Evolutionary conservation across 2,113 vertebrate species (phyloP).

Genomic region (Typhlomys cinereus): DNA sequence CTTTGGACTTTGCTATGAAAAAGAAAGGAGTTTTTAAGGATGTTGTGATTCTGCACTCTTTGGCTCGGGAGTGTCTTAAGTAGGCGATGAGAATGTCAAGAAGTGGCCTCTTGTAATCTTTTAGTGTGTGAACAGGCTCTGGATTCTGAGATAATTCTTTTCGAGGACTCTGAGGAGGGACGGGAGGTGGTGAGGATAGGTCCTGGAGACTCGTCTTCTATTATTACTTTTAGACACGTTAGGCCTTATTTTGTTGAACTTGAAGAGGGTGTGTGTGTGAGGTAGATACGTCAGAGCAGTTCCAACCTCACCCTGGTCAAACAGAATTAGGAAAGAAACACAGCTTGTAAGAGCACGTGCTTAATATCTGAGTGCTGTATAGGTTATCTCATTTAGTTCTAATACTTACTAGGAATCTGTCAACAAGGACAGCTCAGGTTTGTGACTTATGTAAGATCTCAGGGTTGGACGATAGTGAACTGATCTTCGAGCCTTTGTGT

Average conservation of each 20-base stretch:
- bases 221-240: conserved; percentile 35
- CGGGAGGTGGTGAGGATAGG: neutral
- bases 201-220: neutral
- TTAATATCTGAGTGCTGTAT: neutral
- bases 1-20: conserved; percentile 9
- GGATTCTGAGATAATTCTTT: conserved; percentile 50
- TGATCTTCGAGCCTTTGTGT: conserved; percentile 46
- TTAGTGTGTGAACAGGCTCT: neutral
- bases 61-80: conserved; percentile 17
- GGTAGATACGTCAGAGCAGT: neutral
- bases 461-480: neutral
- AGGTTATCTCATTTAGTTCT: conserved; percentile 31
- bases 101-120: conserved; percentile 3
- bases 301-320: neutral
- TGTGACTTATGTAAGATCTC: conserved; percentile 48
- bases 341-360: neutral
- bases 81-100: neutral
- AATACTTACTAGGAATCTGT: conserved; percentile 32
- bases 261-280: neutral
- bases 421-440: neutral
- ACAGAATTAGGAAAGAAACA: conserved; percentile 10
- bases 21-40: neutral
- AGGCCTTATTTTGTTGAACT: conserved; percentile 44
- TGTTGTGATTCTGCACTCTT: neutral
- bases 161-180: conserved; percentile 24